Base-by-base conservation (phyloP, 2,888 invertebrate species). In the Lepeophtheirus nordmannii region DNA sequence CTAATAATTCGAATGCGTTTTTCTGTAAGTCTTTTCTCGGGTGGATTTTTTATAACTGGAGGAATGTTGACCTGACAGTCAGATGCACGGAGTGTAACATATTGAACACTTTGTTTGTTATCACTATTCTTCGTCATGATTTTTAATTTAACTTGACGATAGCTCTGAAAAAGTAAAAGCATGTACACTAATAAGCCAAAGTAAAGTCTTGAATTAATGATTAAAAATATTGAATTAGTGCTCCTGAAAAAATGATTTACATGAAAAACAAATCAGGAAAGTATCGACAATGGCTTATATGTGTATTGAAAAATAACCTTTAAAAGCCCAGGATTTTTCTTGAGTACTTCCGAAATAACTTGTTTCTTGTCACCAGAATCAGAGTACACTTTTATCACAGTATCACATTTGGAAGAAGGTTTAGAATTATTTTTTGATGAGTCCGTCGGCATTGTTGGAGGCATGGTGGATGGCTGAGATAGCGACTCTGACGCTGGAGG, bases 131-230 rank as follows among this genome's bases (percentile, higher is more conserved):
- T 46, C 8, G 53, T 46, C 17, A 46, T 46, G 2, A 46, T 46
- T 17, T 46, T 46, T 46, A 46, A 46, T 46, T 46, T 46, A 17
- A 46, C 53, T 46, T 46, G 53, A 46, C 53, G 53, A 46, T 46
- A 8, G n/a, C 8, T 17, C 53, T 46, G 53, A 17, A 17, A 46
- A 46, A 17, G 14, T 11, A 14, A 46, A 46, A 46, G 30, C 7
- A 30, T 30, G 7, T 30, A 30, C 30, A 30, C 30, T 5, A 30
- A 30, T 30, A 30, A 30, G 30, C 30, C 30, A 30, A n/a, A n/a
- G n/a, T n/a, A n/a, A n/a, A 30, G 30, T 30, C 30, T 30, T 30
- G 30, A 30, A 30, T 30, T 30, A 5, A 30, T 30, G 30, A 30
- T 7, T 30, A 30, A 30, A 30, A 30, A 30, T 30, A 30, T 30